A percentile compares a stretch with the other conserved stretches of the same genome.
phyloP scores from a whole-genome alignment of 2,797 vertebrate genomes.

The Buceros bicornis region DNA sequence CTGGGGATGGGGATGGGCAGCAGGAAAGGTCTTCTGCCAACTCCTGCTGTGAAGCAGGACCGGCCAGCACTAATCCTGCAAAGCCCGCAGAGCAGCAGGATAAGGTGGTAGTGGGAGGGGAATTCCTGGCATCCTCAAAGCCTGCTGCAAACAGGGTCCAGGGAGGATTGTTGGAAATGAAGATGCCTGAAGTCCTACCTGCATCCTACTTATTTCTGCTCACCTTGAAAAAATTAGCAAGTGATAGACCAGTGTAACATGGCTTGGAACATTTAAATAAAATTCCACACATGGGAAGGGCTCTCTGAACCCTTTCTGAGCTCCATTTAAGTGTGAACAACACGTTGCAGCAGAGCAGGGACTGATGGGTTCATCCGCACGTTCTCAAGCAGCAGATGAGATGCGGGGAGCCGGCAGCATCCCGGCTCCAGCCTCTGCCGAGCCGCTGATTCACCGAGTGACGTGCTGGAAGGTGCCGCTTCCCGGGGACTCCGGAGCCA shows the following conservation, averaged over 20 bases:
- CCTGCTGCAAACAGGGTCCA: not conserved
- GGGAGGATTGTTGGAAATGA: not conserved
- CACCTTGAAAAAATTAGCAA: not conserved
- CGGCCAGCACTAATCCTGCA: not conserved
- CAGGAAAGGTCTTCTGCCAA: not conserved
- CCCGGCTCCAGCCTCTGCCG: not conserved
- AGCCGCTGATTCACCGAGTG: not conserved
- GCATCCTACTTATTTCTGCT: not conserved
- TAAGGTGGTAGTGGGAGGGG: not conserved
- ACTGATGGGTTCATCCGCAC: not conserved
- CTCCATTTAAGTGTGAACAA: not conserved
- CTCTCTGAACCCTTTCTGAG: not conserved
- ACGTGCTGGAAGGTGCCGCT: not conserved
- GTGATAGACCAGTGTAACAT: not conserved
- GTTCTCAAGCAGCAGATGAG: not conserved
- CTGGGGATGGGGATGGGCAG: not conserved
- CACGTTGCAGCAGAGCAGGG: not conserved
- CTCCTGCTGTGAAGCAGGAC: not conserved
- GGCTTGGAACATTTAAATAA: not conserved
- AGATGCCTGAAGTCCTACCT: not conserved
- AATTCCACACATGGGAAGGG: accelerated
- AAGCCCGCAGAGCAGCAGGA: not conserved
- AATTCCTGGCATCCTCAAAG: not conserved
- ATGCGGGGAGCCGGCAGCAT: not conserved
- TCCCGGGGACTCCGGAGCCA: not conserved